These are phyloP conservation scores for Leptodactylus fallax DNA, from an alignment of 2,797 vertebrate species.

Conservation along the genomic window DNA sequence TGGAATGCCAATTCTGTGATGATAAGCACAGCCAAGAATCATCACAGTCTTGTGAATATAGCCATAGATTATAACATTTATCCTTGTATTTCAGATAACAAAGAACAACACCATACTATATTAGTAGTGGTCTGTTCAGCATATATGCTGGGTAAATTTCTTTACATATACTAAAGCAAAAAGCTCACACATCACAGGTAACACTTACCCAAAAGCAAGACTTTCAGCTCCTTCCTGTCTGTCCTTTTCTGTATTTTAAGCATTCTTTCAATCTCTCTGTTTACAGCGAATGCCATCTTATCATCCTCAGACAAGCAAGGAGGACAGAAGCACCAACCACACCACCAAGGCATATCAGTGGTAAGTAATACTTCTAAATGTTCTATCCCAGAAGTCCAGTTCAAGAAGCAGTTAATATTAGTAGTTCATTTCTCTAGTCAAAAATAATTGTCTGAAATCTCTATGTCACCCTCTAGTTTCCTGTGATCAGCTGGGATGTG, in stretches of 20 bases:
- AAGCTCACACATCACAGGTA: too few relatives aligned
- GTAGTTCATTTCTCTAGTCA: not conserved
- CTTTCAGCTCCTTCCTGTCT: conserved; percentile 86
- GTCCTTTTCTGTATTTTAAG: conserved; percentile 87
- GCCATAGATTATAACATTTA: not conserved
- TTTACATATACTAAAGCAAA: too few relatives aligned
- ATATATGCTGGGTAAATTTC: too few relatives aligned
- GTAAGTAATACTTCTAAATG: conserved; percentile 76
- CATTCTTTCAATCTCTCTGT: conserved; percentile 89
- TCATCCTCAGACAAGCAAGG: conserved; percentile 92
- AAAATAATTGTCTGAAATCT: not conserved
- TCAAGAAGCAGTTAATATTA: not conserved
- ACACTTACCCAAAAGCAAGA: conserved; percentile 86
- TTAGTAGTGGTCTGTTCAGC: too few relatives aligned
- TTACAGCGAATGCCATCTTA: conserved; percentile 87
- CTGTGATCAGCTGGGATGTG: not conserved
- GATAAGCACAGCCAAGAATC: too few relatives aligned
- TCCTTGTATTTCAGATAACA: too few relatives aligned
- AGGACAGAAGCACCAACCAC: conserved; percentile 70
- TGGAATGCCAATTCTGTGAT: too few relatives aligned
- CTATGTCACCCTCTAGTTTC: not conserved
- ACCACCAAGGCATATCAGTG: conserved; percentile 67
- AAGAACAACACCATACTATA: too few relatives aligned
- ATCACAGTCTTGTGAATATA: too few relatives aligned
- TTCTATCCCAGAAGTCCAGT: conserved; percentile 44